phyloP scores from a whole-genome alignment of 2,888 invertebrate species.

The Digitonthophagus gazella region DNA sequence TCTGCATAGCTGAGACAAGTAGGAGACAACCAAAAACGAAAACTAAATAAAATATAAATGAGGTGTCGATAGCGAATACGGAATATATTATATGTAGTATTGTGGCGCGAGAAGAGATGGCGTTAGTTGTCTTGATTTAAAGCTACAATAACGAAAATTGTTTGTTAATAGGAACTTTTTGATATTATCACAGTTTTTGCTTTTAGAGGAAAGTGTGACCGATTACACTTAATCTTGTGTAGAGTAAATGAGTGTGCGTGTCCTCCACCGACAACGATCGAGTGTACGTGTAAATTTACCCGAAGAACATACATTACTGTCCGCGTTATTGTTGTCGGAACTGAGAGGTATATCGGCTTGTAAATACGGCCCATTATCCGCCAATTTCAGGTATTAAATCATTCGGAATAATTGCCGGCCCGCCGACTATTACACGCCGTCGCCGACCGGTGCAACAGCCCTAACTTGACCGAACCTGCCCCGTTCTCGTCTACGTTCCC shows the following conservation, averaged over 20 bases:
- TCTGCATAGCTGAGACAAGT: constrained; percentile 3
- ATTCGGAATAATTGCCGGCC: constrained; percentile 48
- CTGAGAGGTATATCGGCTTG: constrained; percentile 47
- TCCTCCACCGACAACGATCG: background rate
- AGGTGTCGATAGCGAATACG: background rate
- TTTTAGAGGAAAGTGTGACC: background rate
- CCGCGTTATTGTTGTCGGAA: constrained; percentile 30
- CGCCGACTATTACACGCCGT: constrained; percentile 33
- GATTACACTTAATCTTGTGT: constrained; percentile 21
- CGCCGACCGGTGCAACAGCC: constrained; percentile 29
- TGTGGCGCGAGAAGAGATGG: background rate
- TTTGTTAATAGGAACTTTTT: background rate
- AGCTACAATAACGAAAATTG: background rate
- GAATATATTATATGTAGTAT: constrained; percentile 6
- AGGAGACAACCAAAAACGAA: background rate
- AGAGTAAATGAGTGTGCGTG: background rate
- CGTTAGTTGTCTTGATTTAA: background rate
- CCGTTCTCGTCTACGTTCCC: constrained; percentile 26
- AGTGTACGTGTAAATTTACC: constrained; percentile 27
- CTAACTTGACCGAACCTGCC: constrained; percentile 13
- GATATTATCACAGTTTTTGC: too few relatives aligned
- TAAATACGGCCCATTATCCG: constrained; percentile 50
- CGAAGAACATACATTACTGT: constrained; percentile 30
- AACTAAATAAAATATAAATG: background rate
- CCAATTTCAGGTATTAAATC: constrained; percentile 52